Evolutionary conservation across 2,888 invertebrate species (phyloP).

Genomic region (Cephus rjabovi): DNA sequence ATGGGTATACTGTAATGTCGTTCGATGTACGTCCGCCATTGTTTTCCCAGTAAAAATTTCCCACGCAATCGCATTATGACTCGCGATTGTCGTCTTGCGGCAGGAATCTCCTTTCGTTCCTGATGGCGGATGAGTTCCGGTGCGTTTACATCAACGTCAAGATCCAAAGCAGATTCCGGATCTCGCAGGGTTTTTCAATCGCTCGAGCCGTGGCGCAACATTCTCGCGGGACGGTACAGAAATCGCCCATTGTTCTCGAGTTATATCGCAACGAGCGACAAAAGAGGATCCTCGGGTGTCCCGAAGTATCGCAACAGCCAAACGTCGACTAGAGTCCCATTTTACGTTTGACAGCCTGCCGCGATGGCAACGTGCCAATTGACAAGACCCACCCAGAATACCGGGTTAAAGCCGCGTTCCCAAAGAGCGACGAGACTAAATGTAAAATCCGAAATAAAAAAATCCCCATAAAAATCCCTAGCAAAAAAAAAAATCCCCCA

Average conservation of each 20-base stretch:
- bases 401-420: neutral
- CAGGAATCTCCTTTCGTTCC: neutral
- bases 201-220: neutral
- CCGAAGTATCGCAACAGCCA: neutral
- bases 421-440: neutral
- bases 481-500: no score
- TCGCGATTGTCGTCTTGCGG: neutral
- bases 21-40: slow-evolving; percentile 13
- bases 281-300: neutral
- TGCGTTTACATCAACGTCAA: neutral
- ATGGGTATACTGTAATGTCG: neutral
- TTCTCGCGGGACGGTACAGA: neutral
- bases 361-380: neutral
- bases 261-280: neutral
- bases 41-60: neutral
- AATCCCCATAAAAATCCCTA: no score
- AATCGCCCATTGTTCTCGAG: neutral
- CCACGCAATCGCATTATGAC: neutral
- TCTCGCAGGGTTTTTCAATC: neutral
- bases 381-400: neutral
- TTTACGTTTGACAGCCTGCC: neutral
- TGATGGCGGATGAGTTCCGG: neutral
- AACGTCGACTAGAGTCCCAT: neutral
- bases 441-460: no score
- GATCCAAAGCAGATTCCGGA: neutral